Conservation (phyloP, 2,113 vertebrate species). For the Pantherophis guttatus region DNA sequence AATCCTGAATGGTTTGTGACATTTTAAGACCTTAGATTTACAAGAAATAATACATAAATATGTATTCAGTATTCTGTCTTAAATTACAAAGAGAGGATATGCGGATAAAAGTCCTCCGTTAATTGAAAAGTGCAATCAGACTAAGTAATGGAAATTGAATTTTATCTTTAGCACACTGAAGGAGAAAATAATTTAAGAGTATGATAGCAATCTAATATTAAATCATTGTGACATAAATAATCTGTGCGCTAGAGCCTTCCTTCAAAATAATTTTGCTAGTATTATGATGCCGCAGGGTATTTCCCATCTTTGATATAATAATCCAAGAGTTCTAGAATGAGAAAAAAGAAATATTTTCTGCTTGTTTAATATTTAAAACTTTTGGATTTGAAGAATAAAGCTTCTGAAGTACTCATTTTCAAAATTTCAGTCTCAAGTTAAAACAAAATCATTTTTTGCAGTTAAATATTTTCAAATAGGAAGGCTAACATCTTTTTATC, state of each 20-base stretch:
- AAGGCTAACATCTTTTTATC: accelerated
- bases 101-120: not conserved
- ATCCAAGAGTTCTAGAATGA: not conserved
- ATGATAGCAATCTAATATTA: not conserved
- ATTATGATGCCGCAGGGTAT: not conserved
- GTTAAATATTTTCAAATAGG: conserved; percentile 22
- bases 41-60: not conserved
- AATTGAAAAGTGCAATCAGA: not conserved
- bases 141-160: not conserved
- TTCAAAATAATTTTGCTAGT: not conserved
- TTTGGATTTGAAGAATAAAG: not conserved
- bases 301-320: not conserved
- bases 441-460: not conserved
- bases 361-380: not conserved
- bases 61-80: not conserved
- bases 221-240: not conserved
- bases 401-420: not conserved
- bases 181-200: not conserved
- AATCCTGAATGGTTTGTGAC: not conserved
- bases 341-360: not conserved
- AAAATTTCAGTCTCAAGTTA: not conserved
- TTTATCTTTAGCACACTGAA: not conserved
- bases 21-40: not conserved
- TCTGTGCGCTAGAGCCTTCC: not conserved
- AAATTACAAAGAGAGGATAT: too few species aligned